These are phyloP conservation scores for Ornithoptera priamus DNA, from an alignment of 2,888 invertebrate species.

Conservation along the genomic window DNA sequence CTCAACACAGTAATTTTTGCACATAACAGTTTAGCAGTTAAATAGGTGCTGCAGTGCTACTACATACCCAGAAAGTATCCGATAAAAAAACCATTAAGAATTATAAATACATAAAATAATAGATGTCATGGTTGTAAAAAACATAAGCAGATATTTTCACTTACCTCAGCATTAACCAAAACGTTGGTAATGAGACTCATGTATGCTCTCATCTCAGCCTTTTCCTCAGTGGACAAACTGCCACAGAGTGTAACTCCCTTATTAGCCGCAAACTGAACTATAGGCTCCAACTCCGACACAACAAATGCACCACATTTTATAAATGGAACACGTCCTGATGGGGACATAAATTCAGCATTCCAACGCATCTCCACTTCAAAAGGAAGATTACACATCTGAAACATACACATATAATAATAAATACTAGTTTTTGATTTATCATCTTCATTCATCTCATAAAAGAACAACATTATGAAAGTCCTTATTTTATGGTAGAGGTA, in stretches of 20 bases:
- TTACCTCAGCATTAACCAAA: constrained; percentile 93
- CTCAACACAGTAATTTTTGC: too few species aligned
- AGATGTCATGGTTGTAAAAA: neutral
- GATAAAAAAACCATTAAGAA: too few species aligned
- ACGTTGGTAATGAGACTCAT: constrained; percentile 94
- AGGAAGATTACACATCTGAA: constrained; percentile 90
- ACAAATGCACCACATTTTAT: constrained; percentile 94
- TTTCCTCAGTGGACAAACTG: constrained; percentile 85
- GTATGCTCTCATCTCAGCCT: constrained; percentile 95
- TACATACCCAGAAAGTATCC: too few species aligned
- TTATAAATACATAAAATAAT: too few species aligned
- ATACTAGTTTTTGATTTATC: too few species aligned
- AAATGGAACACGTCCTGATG: constrained; percentile 95
- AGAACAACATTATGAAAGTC: too few species aligned
- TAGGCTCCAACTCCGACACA: constrained; percentile 93
- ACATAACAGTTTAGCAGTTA: too few species aligned
- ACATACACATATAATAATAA: neutral
- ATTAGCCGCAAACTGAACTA: constrained; percentile 92
- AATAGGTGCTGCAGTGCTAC: too few species aligned
- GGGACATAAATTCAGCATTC: constrained; percentile 98
- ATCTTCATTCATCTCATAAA: too few species aligned
- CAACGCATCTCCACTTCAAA: constrained; percentile 89
- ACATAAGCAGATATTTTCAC: neutral
- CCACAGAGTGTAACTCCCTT: constrained; percentile 90
- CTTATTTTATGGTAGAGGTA: too few species aligned